A percentile compares a stretch with the other conserved stretches of the same genome.
Evolutionary conservation across 2,797 vertebrate genomes (phyloP).

Genomic region (Taeniopygia guttata): DNA sequence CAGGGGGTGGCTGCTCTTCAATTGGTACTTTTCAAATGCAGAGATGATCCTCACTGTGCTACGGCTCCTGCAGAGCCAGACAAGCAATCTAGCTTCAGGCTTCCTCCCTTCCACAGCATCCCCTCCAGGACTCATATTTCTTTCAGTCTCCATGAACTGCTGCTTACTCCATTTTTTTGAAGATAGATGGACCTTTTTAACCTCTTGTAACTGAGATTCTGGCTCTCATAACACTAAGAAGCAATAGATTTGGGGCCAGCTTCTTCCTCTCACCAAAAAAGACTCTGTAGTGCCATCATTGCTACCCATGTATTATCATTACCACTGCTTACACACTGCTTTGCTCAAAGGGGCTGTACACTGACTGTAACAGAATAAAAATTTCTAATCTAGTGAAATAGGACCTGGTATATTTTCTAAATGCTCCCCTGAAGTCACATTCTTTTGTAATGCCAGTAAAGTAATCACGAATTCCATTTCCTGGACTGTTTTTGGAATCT

Average conservation of each 20-base stretch:
- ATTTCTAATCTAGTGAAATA: neutral
- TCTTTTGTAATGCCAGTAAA: neutral
- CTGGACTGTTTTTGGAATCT: neutral
- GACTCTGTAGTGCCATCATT: rapidly evolving
- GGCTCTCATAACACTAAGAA: neutral
- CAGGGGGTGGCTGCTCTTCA: neutral
- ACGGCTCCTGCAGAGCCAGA: conserved; percentile 3
- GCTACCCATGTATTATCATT: neutral
- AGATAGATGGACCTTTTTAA: neutral
- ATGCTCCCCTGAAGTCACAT: neutral
- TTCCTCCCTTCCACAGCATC: neutral
- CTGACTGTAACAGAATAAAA: neutral
- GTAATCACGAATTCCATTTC: neutral
- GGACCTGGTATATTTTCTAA: neutral
- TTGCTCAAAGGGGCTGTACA: neutral
- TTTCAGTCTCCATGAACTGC: neutral
- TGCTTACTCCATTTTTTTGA: conserved; percentile 28
- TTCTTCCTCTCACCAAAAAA: neutral
- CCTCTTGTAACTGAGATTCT: neutral
- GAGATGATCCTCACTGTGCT: neutral
- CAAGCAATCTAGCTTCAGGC: neutral
- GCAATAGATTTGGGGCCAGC: neutral
- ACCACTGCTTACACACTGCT: neutral
- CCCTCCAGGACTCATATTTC: neutral
- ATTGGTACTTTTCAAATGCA: neutral